Evolutionary conservation across 2,888 invertebrate genomes (phyloP).

Genomic region (Harpagoxenus sublaevis): DNA sequence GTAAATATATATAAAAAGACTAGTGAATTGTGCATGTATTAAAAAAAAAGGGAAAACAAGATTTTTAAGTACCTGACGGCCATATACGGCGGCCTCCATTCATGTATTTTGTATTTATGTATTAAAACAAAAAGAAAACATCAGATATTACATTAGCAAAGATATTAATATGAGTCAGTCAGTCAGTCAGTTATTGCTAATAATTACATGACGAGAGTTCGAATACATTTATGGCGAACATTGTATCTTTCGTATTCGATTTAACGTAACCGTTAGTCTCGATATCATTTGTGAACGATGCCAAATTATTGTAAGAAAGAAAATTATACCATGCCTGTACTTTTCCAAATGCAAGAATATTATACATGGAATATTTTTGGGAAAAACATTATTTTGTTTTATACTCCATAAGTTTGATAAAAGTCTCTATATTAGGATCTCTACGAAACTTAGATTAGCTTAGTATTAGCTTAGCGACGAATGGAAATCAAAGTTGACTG

Average conservation of each 20-base stretch:
- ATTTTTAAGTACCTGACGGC: constrained; percentile 64
- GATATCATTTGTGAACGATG: constrained; percentile 42
- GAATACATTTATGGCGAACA: constrained; percentile 50
- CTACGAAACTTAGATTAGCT: constrained; percentile 2
- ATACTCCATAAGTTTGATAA: constrained; percentile 45
- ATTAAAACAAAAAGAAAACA: not conserved
- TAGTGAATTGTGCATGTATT: constrained; percentile 46
- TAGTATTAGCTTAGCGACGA: constrained; percentile 8
- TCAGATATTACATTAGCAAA: constrained; percentile 13
- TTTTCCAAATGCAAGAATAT: constrained; percentile 35
- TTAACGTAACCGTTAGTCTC: constrained; percentile 11
- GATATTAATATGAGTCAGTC: constrained; percentile 22
- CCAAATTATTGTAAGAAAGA: constrained; percentile 52
- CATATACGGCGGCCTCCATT: not conserved
- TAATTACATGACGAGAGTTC: constrained; percentile 36
- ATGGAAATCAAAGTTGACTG: constrained; percentile 51
- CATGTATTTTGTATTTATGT: constrained; percentile 5
- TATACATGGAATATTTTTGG: constrained; percentile 56
- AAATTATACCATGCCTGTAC: constrained; percentile 12
- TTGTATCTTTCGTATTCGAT: constrained; percentile 29
- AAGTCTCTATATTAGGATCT: constrained; percentile 34
- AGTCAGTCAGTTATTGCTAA: constrained; percentile 25
- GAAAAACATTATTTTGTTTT: constrained; percentile 34
- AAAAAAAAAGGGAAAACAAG: not conserved
- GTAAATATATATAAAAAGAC: constrained; percentile 21